Evolutionary conservation across 1,140 invertebrate genomes (phyloP).

Genomic region (Orchestia grillus): DNA sequence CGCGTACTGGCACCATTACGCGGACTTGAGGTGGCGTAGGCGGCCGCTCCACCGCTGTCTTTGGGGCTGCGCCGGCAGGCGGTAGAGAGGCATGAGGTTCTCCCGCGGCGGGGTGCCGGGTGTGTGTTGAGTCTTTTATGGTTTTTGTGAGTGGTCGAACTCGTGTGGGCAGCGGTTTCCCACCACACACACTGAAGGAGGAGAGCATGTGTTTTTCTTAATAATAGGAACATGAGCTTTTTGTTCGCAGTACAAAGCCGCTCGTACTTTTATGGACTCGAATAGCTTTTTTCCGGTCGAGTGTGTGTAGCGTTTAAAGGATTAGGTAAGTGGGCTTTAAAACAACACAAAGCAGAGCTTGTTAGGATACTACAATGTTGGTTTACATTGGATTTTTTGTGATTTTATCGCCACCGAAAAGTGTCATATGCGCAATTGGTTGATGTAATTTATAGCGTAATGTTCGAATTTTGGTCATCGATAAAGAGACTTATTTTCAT

Average conservation of each 20-base stretch:
- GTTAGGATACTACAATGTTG: background rate
- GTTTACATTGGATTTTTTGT: background rate
- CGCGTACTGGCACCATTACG: background rate
- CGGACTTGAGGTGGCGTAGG: background rate
- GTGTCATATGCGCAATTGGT: background rate
- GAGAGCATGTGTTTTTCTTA: slow-evolving; percentile 1
- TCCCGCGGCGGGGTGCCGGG: background rate
- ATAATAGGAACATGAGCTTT: background rate
- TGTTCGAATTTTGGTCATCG: background rate
- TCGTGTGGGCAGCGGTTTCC: slow-evolving; percentile 63
- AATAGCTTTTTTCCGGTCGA: background rate
- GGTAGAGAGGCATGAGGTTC: background rate
- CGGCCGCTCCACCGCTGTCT: no score
- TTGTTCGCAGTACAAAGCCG: background rate
- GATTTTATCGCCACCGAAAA: background rate
- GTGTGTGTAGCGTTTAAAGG: background rate
- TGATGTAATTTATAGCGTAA: background rate
- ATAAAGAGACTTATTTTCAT: background rate
- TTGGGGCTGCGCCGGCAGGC: no score
- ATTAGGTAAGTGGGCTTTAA: background rate
- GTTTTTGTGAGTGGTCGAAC: background rate
- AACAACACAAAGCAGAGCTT: background rate
- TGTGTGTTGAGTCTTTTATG: background rate
- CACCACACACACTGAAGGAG: background rate
- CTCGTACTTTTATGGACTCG: background rate